Conservation (phyloP, 37 sponge, comb jelly and placozoan genomes). For the Beroe forskalii region DNA sequence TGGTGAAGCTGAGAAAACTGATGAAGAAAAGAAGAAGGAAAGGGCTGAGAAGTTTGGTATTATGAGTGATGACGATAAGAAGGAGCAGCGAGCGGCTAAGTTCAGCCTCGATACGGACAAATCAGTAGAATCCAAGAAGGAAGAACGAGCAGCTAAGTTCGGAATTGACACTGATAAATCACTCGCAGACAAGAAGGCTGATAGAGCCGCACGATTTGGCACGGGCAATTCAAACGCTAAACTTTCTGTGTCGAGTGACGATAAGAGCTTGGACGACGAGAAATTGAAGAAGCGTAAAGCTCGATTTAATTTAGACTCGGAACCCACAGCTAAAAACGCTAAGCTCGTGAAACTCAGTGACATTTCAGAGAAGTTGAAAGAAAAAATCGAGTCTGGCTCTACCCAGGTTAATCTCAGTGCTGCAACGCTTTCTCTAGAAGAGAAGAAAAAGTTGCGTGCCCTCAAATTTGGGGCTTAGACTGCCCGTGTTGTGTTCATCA, state of each 20-base stretch:
- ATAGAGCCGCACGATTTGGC: conserved; percentile 25
- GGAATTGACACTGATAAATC: neutral
- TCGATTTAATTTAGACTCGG: conserved; percentile 38
- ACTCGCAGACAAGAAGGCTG: conserved; percentile 32
- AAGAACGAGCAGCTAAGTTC: conserved; percentile 33
- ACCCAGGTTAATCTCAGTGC: conserved; percentile 55
- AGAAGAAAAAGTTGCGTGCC: conserved; percentile 53
- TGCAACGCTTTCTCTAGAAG: neutral
- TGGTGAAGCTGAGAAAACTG: neutral
- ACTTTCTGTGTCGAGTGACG: neutral
- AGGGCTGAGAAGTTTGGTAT: conserved; percentile 51
- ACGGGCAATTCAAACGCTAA: neutral
- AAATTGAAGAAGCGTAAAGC: conserved; percentile 48
- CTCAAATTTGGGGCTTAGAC: conserved; percentile 64
- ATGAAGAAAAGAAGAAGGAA: conserved; percentile 34
- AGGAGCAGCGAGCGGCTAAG: conserved; percentile 23
- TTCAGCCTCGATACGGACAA: conserved; percentile 31
- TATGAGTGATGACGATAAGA: conserved; percentile 40
- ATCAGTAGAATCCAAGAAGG: neutral
- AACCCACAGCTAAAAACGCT: neutral
- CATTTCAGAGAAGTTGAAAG: conserved; percentile 50
- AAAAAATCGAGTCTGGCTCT: conserved; percentile 37
- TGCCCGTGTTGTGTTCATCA: too few species aligned
- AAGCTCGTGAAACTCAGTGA: conserved; percentile 22
- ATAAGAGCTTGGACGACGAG: neutral